These are phyloP conservation scores for Pipa parva DNA, from an alignment of 2,113 vertebrate species.

Conservation along the genomic window DNA sequence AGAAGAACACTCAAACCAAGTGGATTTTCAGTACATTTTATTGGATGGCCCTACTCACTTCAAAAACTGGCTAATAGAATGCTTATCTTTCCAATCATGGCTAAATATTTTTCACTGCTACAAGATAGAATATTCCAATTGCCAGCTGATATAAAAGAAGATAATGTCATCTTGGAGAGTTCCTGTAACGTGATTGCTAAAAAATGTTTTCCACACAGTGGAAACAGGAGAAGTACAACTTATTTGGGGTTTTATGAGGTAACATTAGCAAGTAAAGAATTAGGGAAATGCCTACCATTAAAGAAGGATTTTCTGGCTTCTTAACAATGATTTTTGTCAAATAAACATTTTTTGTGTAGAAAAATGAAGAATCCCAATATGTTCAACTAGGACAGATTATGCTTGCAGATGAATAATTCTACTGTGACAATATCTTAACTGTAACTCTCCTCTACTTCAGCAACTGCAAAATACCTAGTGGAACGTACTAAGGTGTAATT, in stretches of 20 bases:
- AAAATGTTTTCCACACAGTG: slow-evolving; percentile 4
- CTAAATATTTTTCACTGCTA: too few relatives aligned
- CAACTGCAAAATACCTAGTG: too few relatives aligned
- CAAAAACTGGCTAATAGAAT: too few relatives aligned
- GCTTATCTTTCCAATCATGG: too few relatives aligned
- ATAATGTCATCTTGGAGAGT: not conserved
- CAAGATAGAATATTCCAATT: not conserved
- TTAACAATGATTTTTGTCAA: too few relatives aligned
- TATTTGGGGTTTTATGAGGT: slow-evolving; percentile 12
- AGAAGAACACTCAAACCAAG: too few relatives aligned
- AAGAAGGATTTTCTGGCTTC: not conserved
- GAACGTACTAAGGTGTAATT: too few relatives aligned
- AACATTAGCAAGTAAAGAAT: slow-evolving; percentile 4
- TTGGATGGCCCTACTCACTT: too few relatives aligned
- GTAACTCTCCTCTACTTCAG: not conserved
- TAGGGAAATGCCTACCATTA: slow-evolving; percentile 14
- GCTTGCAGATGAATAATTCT: not conserved
- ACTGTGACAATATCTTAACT: not conserved
- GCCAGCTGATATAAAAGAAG: not conserved
- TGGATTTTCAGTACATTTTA: too few relatives aligned
- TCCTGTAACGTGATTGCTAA: not conserved
- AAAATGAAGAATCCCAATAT: not conserved
- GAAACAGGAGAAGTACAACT: slow-evolving; percentile 3
- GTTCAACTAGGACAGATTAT: not conserved
- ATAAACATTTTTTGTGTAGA: not conserved